Evolutionary conservation across 2,113 vertebrate genomes (phyloP).

Genomic region (Gobius niger): DNA sequence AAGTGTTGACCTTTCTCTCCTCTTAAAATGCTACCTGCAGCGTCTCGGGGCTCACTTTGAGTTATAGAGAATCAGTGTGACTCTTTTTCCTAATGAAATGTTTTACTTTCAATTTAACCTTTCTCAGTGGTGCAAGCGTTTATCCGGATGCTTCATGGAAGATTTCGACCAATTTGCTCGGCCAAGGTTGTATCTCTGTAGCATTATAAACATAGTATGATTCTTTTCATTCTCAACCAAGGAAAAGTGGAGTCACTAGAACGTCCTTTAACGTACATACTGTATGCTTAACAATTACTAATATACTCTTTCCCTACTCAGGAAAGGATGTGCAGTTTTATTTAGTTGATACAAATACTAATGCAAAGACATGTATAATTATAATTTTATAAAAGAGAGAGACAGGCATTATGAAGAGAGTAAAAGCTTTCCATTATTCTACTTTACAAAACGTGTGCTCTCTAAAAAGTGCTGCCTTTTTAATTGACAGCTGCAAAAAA

Average conservation of each 20-base stretch:
- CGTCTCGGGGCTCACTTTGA: constrained; percentile 14
- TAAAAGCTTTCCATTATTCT: too few relatives aligned
- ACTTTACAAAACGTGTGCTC: too few relatives aligned
- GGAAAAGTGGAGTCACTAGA: too few relatives aligned
- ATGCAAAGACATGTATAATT: too few relatives aligned
- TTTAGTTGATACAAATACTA: too few relatives aligned
- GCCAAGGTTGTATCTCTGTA: constrained; percentile 34
- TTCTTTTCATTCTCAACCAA: constrained; percentile 11
- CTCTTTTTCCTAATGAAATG: constrained; percentile 16
- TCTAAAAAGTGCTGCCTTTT: neutral
- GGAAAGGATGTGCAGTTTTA: too few relatives aligned
- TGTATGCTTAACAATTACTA: too few relatives aligned
- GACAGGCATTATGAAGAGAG: too few relatives aligned
- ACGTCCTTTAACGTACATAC: too few relatives aligned
- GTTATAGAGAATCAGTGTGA: constrained; percentile 5
- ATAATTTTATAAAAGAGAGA: too few relatives aligned
- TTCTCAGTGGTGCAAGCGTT: neutral
- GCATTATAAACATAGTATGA: constrained; percentile 52
- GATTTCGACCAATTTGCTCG: neutral
- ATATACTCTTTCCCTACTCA: too few relatives aligned
- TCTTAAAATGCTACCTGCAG: constrained; percentile 30
- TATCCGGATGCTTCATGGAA: neutral
- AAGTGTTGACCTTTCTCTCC: constrained; percentile 50
- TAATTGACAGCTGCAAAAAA: too few relatives aligned
- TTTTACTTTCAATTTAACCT: constrained; percentile 10